phyloP scores from a whole-genome alignment of 1,140 invertebrate genomes.

The Pseudoatta argentina region DNA sequence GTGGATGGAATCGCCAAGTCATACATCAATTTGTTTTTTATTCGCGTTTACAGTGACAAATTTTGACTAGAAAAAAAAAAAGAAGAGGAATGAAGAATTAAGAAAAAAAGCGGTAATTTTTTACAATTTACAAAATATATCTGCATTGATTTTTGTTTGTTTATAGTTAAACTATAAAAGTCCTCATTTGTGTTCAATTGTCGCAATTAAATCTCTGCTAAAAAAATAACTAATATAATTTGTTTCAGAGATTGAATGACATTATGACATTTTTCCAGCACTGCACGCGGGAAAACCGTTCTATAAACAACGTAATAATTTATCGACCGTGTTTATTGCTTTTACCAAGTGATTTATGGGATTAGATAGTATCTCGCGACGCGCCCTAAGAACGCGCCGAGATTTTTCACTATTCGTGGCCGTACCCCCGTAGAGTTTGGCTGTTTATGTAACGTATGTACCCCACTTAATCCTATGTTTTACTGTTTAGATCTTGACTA shows the following conservation, averaged over 20 bases:
- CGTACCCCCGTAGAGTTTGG: slow-evolving; percentile 63
- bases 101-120: background rate
- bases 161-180: background rate
- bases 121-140: slow-evolving; percentile 4
- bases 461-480: slow-evolving; percentile 78
- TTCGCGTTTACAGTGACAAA: background rate
- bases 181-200: background rate
- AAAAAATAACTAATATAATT: background rate
- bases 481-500: slow-evolving; percentile 77
- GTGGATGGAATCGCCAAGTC: slow-evolving; percentile 18
- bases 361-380: slow-evolving; percentile 36
- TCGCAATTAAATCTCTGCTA: background rate
- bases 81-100: background rate
- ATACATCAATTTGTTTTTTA: slow-evolving; percentile 45
- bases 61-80: too few relatives aligned
- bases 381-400: slow-evolving; percentile 39
- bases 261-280: background rate
- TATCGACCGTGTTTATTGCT: slow-evolving; percentile 22
- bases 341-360: slow-evolving; percentile 35
- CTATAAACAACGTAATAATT: background rate
- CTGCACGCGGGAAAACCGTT: background rate
- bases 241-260: background rate
- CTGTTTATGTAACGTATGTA: slow-evolving; percentile 75
- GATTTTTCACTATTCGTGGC: slow-evolving; percentile 70
- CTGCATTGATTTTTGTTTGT: background rate